Base-by-base conservation (phyloP, 2,888 invertebrate genomes). In the Amphipyra berbera region DNA sequence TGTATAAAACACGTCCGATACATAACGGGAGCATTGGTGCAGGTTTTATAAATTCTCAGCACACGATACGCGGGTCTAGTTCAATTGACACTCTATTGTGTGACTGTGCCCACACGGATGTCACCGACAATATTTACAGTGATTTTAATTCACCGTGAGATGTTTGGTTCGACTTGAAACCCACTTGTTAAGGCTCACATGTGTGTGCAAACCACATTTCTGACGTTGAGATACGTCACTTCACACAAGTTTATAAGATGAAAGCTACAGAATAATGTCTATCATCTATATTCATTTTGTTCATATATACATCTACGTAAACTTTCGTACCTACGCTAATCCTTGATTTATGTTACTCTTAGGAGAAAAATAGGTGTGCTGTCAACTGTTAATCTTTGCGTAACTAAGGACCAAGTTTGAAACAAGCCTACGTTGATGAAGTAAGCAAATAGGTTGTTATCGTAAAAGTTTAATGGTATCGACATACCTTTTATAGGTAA, bases 81-180 rank as follows among this genome's bases (percentile, higher is more conserved):
- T 64, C 72, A 71, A 71, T 73, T 64, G 74, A 55, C 56, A 46
- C 41, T 42, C 56, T 35, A 77, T 68, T 77, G 68, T 77, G 35
- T 2, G 45, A 49, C 9, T 53, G 45, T 37, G 38, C 48, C n/a
- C 49, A 61, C 44, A 60, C 10, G 52, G 47, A 56, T 75, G 48
- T 62, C 55, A 67, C 50, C 21, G 40, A 27, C 61, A 73, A 77
- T 79, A 77, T 79, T 78, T 77, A 62, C 74, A 55, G 45, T 45
- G 70, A 66, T 66, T 77, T 68, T 79, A 72, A 76, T 76, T 60
- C 62, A 37, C 46, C 41, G n/a, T 56, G 50, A 72, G 44, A 45
- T 49, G 47, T 61, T 68, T 63, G 54, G 54, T 49, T 55, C 45
- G 9, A 44, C 47, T 58, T 58, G 59, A 57, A 61, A 50, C 57